Evolutionary conservation across 2,797 vertebrate genomes (phyloP).

Genomic region (Phrynocephalus vlangalii): DNA sequence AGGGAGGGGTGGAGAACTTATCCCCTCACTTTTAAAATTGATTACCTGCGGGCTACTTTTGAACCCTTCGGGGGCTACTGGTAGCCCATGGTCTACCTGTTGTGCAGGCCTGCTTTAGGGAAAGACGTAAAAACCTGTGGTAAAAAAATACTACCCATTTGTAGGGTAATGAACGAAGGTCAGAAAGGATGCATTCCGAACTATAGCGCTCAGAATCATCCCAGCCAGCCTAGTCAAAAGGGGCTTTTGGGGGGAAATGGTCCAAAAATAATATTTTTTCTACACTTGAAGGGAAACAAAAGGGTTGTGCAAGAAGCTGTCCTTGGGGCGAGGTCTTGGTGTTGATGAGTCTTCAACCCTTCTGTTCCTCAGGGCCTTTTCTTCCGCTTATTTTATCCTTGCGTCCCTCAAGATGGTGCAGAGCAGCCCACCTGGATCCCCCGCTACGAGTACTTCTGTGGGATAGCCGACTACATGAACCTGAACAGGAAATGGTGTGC

Average conservation of each 20-base stretch:
- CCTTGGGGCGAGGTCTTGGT: neutral
- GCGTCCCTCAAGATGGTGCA: neutral
- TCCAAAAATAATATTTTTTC: neutral
- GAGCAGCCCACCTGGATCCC: slow-evolving; percentile 76
- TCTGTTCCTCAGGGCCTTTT: slow-evolving; percentile 74
- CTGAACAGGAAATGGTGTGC: slow-evolving; percentile 68
- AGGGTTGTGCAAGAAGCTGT: neutral
- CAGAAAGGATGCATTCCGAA: neutral
- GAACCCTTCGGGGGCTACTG: too few relatives aligned
- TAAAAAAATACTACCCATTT: too few relatives aligned
- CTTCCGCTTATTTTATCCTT: slow-evolving; percentile 80
- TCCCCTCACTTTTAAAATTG: too few relatives aligned
- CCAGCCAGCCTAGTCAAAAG: neutral
- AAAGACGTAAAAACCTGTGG: too few relatives aligned
- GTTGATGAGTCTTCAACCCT: neutral
- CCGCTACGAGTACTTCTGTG: slow-evolving; percentile 68
- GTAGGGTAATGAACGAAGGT: too few relatives aligned
- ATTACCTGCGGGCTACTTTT: too few relatives aligned
- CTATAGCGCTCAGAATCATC: neutral
- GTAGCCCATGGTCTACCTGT: too few relatives aligned
- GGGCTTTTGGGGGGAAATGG: neutral
- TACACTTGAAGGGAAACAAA: neutral
- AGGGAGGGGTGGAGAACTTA: too few relatives aligned
- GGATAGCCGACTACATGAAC: slow-evolving; percentile 60
- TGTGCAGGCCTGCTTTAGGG: too few relatives aligned